Percentiles rank a stretch among this genome's conserved stretches.
These are phyloP conservation scores for Bombus confusus DNA, from an alignment of 1,140 invertebrate genomes.

Conservation along the genomic window DNA sequence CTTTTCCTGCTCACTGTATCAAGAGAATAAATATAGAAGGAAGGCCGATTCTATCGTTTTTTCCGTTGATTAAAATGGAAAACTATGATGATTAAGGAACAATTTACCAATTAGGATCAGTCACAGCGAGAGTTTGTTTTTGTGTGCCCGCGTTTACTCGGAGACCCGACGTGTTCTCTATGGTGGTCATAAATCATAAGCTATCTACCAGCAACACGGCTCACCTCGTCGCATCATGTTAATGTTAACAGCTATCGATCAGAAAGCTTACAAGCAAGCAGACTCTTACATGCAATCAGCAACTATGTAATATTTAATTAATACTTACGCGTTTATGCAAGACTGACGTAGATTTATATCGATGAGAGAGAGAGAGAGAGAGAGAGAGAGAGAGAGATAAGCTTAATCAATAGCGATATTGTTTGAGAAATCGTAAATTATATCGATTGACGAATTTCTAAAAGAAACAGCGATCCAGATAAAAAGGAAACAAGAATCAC, in stretches of 20 bases:
- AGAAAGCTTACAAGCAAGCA: constrained; percentile 44
- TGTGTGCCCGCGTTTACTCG: neutral
- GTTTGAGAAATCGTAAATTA: neutral
- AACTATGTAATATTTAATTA: constrained; percentile 56
- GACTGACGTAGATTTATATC: neutral
- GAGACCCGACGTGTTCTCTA: neutral
- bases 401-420: neutral
- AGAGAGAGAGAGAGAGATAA: neutral
- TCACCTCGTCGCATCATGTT: constrained; percentile 53
- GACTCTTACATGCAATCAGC: neutral
- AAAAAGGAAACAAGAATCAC: neutral
- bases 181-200: constrained; percentile 58
- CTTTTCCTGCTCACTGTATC: neutral
- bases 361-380: neutral
- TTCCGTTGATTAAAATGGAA: neutral
- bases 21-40: no score
- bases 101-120: constrained; percentile 3
- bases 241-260: constrained; percentile 64
- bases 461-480: neutral
- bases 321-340: constrained; percentile 20
- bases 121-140: neutral
- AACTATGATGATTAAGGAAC: neutral
- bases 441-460: neutral
- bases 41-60: neutral
- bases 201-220: constrained; percentile 35